These are phyloP conservation scores for Eudasyphora cyanicolor DNA, from an alignment of 2,888 invertebrate genomes.

Conservation along the genomic window DNA sequence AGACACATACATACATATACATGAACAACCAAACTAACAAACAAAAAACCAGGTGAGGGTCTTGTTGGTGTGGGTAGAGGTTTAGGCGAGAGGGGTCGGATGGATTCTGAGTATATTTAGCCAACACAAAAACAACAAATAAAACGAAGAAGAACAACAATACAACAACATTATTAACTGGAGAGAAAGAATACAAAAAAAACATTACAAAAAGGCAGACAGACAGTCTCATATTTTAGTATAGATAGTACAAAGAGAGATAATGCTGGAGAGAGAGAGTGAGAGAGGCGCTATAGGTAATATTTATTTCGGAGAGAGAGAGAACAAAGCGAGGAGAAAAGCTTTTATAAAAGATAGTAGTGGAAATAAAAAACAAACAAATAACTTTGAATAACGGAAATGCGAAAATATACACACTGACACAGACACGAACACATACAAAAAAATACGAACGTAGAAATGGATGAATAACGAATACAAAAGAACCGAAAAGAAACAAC, in stretches of 20 bases:
- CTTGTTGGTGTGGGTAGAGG: not conserved
- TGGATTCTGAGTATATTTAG: not conserved
- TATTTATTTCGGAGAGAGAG: not conserved
- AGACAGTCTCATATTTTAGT: not conserved
- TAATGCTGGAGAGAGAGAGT: not conserved
- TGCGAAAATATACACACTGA: slow-evolving; percentile 1
- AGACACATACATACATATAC: slow-evolving; percentile 16
- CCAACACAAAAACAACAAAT: not conserved
- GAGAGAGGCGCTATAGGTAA: not conserved
- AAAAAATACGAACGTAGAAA: not conserved
- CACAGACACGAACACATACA: slow-evolving; percentile 7
- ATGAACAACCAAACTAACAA: slow-evolving; percentile 13
- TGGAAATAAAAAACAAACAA: not conserved
- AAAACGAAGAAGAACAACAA: not conserved
- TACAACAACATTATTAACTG: slow-evolving; percentile 11
- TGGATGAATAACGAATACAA: not conserved
- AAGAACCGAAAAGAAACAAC: slow-evolving; percentile 8
- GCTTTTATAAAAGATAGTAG: slow-evolving; percentile 34
- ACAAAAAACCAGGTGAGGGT: not conserved
- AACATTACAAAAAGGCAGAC: not conserved
- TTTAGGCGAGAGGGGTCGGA: not conserved
- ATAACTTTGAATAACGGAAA: not conserved
- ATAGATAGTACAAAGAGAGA: not conserved
- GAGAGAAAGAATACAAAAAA: not conserved
- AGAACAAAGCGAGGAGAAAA: slow-evolving; percentile 27